Conservation (phyloP, 2,888 invertebrate genomes). For the Lasioglossum pauxillum region DNA sequence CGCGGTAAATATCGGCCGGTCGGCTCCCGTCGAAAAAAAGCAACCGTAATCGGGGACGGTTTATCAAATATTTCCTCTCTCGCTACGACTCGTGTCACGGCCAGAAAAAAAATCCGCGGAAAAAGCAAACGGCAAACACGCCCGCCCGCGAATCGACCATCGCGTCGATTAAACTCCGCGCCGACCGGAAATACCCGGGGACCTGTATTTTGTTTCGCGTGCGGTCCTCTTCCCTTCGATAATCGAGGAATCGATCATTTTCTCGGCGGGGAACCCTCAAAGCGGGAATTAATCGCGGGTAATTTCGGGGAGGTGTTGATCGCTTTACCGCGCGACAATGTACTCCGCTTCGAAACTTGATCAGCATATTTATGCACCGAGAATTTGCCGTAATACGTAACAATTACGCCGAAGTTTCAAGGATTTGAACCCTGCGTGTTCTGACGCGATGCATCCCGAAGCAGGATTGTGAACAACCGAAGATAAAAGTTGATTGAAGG, state of each 20-base stretch:
- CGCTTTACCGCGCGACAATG: no score
- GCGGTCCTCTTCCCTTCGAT: neutral
- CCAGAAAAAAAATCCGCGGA: constrained; percentile 25
- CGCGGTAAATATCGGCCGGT: constrained; percentile 44
- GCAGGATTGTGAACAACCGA: no score
- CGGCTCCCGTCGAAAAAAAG: constrained; percentile 5
- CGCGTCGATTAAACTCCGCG: constrained; percentile 42
- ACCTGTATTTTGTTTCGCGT: neutral
- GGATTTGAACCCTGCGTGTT: no score
- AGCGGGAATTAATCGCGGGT: constrained; percentile 33
- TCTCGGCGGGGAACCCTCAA: neutral
- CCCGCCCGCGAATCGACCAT: constrained; percentile 37
- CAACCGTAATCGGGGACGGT: constrained; percentile 22
- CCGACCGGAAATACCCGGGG: neutral
- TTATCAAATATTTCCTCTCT: constrained; percentile 54
- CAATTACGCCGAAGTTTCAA: no score
- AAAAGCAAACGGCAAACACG: constrained; percentile 27
- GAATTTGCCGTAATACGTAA: no score
- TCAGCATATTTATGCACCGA: neutral
- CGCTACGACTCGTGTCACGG: constrained; percentile 36
- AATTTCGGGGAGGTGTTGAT: constrained; percentile 22
- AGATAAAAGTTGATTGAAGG: no score
- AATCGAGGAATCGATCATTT: constrained; percentile 16
- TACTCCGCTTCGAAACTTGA: neutral
- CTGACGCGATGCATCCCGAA: no score